A percentile compares a stretch with the other conserved stretches of the same genome.
phyloP scores from a whole-genome alignment of 1,140 invertebrate species.

The Galendromus occidentalis region DNA sequence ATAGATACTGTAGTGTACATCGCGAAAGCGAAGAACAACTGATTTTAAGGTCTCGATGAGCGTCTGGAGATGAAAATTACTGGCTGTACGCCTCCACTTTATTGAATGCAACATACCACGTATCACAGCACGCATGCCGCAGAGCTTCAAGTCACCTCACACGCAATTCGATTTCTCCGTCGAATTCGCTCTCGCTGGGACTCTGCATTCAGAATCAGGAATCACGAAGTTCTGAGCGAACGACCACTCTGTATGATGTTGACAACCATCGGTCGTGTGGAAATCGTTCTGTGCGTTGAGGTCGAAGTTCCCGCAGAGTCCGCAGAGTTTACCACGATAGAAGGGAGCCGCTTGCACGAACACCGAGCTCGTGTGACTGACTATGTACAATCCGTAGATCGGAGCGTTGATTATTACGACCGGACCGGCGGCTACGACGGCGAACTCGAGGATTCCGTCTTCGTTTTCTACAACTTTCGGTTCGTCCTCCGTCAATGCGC shows the following conservation, averaged over 20 bases:
- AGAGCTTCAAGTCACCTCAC: no score
- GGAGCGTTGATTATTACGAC: background rate
- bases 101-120: no score
- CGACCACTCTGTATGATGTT: background rate
- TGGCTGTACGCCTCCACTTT: no score
- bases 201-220: background rate
- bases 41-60: no score
- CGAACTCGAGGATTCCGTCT: background rate
- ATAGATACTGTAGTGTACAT: no score
- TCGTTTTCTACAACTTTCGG: background rate
- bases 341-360: background rate
- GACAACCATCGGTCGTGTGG: background rate
- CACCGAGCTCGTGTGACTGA: background rate
- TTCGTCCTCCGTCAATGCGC: background rate
- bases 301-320: slow-evolving; percentile 1
- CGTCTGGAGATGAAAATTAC: no score
- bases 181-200: background rate
- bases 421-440: background rate
- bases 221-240: background rate
- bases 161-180: no score
- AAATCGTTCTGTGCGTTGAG: background rate
- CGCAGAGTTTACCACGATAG: slow-evolving; percentile 2
- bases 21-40: no score
- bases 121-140: no score
- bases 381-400: background rate